Percentiles rank a stretch among this genome's conserved stretches.
These are phyloP conservation scores for Palloptera scutellata DNA, from an alignment of 2,888 invertebrate genomes.

Conservation along the genomic window DNA sequence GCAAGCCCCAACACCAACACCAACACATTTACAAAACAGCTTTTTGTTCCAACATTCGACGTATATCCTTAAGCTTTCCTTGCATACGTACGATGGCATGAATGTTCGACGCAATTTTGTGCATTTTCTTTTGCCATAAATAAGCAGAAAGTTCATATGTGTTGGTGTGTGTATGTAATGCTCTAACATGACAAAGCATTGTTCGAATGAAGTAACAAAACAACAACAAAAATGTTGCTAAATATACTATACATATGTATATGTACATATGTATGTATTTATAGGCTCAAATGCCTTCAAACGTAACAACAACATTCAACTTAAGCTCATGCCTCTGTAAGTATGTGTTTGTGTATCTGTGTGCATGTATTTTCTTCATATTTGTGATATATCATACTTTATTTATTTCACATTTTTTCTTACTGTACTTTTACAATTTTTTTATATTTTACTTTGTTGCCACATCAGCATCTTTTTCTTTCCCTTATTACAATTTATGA, in stretches of 20 bases:
- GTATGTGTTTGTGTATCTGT: background rate
- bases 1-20: background rate
- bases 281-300: background rate
- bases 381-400: slow-evolving; percentile 21
- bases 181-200: slow-evolving; percentile 5
- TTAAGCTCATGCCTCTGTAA: too few species aligned
- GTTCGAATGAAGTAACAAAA: background rate
- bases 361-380: slow-evolving; percentile 11
- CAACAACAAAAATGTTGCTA: background rate
- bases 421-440: slow-evolving; percentile 2
- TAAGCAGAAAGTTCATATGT: slow-evolving; percentile 15
- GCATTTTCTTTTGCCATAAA: slow-evolving; percentile 13
- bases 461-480: background rate
- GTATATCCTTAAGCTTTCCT: too few species aligned
- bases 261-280: background rate
- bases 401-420: slow-evolving; percentile 13
- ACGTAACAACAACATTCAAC: too few species aligned
- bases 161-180: slow-evolving; percentile 7
- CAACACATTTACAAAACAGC: too few species aligned
- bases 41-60: too few species aligned
- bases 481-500: slow-evolving; percentile 23
- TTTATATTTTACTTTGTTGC: background rate
- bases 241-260: slow-evolving; percentile 2
- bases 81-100: too few species aligned
- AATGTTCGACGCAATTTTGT: background rate